Evolutionary conservation across 1,140 invertebrate genomes (phyloP).

Genomic region (fruit fly (Drosophila melanogaster)): DNA sequence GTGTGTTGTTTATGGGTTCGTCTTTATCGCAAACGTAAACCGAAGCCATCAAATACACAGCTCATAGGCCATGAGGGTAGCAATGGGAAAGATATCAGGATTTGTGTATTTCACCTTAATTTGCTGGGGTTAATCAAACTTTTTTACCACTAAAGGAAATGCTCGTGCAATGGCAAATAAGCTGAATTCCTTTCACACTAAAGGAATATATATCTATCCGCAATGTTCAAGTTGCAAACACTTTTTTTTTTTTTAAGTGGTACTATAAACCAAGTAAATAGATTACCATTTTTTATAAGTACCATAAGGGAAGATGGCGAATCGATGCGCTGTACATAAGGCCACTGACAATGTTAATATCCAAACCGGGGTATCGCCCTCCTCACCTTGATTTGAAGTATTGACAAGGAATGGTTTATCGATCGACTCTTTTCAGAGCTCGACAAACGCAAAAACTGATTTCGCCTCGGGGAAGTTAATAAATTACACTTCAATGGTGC

Average conservation of each 20-base stretch:
- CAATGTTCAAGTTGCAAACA: too few relatives aligned
- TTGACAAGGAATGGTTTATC: conserved; percentile 21
- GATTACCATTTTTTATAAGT: too few relatives aligned
- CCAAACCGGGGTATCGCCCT: neutral
- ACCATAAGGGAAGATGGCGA: too few relatives aligned
- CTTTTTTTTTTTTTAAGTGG: too few relatives aligned
- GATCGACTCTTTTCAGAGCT: conserved; percentile 22
- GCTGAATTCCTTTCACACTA: neutral
- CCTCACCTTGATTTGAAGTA: neutral
- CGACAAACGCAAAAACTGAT: conserved; percentile 34
- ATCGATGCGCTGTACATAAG: too few relatives aligned
- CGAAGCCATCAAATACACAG: conserved; percentile 40
- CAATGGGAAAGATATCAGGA: conserved; percentile 28
- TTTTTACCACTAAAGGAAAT: conserved; percentile 4
- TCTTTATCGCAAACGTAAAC: conserved; percentile 48
- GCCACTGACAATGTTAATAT: too few relatives aligned
- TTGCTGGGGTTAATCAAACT: conserved; percentile 21
- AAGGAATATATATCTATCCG: neutral
- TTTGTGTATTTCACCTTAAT: conserved; percentile 36
- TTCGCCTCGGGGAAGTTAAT: conserved; percentile 56
- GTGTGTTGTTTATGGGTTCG: conserved; percentile 39
- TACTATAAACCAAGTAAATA: too few relatives aligned
- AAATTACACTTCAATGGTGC: conserved; percentile 75
- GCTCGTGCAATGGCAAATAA: neutral
- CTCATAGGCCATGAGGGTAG: conserved; percentile 23